Percentiles rank a stretch among this genome's conserved stretches.
phyloP scores from a whole-genome alignment of 2,888 invertebrate genomes.

The Ferrisia virgata region DNA sequence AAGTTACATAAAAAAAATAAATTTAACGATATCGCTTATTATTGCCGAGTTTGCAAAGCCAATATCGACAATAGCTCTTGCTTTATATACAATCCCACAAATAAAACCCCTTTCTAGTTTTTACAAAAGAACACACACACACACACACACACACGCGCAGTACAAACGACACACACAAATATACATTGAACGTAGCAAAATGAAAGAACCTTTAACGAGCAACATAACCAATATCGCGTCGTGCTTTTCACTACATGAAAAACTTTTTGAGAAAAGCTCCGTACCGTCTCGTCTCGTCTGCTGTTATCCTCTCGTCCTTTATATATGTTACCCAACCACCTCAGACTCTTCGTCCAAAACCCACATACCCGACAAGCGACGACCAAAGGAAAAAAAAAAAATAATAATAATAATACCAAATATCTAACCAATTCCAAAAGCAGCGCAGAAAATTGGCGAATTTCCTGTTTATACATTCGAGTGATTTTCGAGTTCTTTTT shows the following conservation, averaged over 20 bases:
- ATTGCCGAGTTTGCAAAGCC: slow-evolving; percentile 4
- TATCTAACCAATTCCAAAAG: slow-evolving; percentile 17
- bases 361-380: background rate
- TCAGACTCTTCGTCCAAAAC: background rate
- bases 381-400: background rate
- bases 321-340: no score
- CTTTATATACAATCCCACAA: background rate
- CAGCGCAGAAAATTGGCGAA: slow-evolving; percentile 14
- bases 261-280: background rate
- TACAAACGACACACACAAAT: background rate
- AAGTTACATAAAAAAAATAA: slow-evolving; percentile 18
- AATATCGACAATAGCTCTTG: slow-evolving; percentile 10
- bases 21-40: slow-evolving; percentile 25
- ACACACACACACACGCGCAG: background rate
- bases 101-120: background rate
- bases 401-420: background rate
- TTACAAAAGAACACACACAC: background rate
- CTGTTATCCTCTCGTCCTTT: no score
- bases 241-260: background rate
- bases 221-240: background rate
- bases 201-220: slow-evolving; percentile 14
- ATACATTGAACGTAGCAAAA: background rate
- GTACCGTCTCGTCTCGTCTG: background rate
- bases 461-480: slow-evolving; percentile 17
- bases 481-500: background rate